phyloP scores from a whole-genome alignment of 2,797 vertebrate species.

The Novumbra hubbsi region DNA sequence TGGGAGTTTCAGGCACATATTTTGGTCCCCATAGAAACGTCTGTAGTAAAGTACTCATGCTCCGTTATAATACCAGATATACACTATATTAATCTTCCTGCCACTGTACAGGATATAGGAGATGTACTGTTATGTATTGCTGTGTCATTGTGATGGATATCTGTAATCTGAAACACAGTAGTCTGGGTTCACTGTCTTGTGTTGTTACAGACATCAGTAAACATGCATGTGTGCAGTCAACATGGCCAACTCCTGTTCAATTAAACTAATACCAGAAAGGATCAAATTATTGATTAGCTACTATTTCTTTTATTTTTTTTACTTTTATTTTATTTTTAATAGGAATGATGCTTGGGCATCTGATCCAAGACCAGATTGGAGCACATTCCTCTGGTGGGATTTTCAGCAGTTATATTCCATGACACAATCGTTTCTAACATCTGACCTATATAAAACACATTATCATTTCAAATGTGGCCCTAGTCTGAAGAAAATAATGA shows the following conservation, averaged over 20 bases:
- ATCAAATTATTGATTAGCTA: background rate
- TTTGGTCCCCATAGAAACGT: conserved; percentile 12
- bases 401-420: background rate
- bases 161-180: conserved; percentile 17
- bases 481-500: background rate
- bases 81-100: too few relatives aligned
- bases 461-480: background rate
- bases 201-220: background rate
- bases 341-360: background rate
- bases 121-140: background rate
- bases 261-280: background rate
- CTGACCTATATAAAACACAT: background rate
- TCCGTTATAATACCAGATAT: background rate
- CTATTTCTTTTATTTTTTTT: background rate
- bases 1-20: background rate
- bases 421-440: background rate
- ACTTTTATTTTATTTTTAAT: background rate
- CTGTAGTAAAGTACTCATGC: background rate
- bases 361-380: background rate
- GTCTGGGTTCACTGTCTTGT: too few relatives aligned
- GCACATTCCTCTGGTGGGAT: background rate
- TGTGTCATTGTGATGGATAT: conserved; percentile 11
- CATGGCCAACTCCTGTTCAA: background rate
- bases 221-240: background rate
- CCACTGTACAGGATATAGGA: too few relatives aligned